Percentiles rank a stretch among this genome's conserved stretches.
These are phyloP conservation scores for Musca vetustissima DNA, from an alignment of 1,140 invertebrate species.

Conservation along the genomic window DNA sequence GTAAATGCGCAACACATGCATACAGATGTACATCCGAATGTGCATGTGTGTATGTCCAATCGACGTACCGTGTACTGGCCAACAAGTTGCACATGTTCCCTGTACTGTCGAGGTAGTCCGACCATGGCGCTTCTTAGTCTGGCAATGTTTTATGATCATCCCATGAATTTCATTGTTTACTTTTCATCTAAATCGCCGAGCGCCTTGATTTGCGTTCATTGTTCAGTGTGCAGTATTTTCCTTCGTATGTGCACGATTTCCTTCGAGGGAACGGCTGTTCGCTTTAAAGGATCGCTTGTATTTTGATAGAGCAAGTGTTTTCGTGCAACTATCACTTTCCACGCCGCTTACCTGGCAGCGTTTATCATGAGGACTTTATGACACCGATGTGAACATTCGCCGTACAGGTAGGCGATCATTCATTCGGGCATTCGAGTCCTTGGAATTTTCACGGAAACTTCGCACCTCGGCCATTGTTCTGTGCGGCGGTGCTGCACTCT, in stretches of 20 bases:
- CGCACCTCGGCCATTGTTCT: constrained; percentile 6
- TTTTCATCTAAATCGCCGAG: not conserved
- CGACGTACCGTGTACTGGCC: too few species aligned
- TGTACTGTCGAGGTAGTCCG: not conserved
- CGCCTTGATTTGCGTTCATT: too few species aligned
- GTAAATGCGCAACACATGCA: not conserved
- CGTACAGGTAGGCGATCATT: constrained; percentile 1
- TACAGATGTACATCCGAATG: not conserved
- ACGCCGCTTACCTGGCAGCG: too few species aligned
- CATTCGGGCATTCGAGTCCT: not conserved
- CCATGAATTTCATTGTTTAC: too few species aligned
- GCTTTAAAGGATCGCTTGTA: too few species aligned
- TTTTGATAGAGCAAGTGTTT: too few species aligned
- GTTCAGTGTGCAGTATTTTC: too few species aligned
- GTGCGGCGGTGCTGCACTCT: not conserved
- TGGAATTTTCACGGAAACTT: constrained; percentile 7
- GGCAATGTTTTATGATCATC: constrained; percentile 7
- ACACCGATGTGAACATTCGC: not conserved
- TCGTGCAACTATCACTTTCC: too few species aligned
- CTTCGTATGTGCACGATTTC: too few species aligned
- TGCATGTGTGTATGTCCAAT: not conserved
- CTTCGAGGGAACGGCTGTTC: too few species aligned
- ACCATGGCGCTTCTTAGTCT: constrained; percentile 13
- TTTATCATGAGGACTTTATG: too few species aligned
- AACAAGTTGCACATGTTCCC: too few species aligned